Percentiles rank a stretch among this genome's conserved stretches.
phyloP scores from a whole-genome alignment of 2,797 vertebrate genomes.

The Microctenopoma stevenorrisi region DNA sequence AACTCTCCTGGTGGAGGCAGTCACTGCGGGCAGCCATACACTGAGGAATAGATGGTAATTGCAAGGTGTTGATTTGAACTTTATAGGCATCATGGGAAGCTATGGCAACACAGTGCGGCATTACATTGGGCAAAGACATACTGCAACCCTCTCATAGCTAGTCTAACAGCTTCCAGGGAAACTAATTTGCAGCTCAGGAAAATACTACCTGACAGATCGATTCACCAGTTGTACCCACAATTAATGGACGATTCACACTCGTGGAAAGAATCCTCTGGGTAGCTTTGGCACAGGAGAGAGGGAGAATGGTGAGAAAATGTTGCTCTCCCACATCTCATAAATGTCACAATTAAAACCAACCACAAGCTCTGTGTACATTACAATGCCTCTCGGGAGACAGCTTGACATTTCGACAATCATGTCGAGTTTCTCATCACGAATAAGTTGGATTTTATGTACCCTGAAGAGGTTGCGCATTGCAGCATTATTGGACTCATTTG shows the following conservation, averaged over 20 bases:
- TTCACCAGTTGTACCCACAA: slow-evolving; percentile 73
- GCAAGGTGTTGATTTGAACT: slow-evolving; percentile 78
- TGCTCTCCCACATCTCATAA: slow-evolving; percentile 77
- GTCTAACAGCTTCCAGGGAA: slow-evolving; percentile 68
- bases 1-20: slow-evolving; percentile 68
- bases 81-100: slow-evolving; percentile 68
- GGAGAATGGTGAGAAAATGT: slow-evolving; percentile 53
- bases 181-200: slow-evolving; percentile 76
- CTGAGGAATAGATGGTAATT: slow-evolving; percentile 75
- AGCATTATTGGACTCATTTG: slow-evolving; percentile 69
- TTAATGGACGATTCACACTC: slow-evolving; percentile 71
- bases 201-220: slow-evolving; percentile 79
- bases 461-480: slow-evolving; percentile 68
- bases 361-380: slow-evolving; percentile 70
- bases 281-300: slow-evolving; percentile 41
- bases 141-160: slow-evolving; percentile 45
- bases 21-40: slow-evolving; percentile 57
- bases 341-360: slow-evolving; percentile 82
- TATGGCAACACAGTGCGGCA: slow-evolving; percentile 61
- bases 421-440: slow-evolving; percentile 70
- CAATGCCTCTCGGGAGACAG: slow-evolving; percentile 70
- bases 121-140: slow-evolving; percentile 45
- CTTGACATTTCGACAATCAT: slow-evolving; percentile 82
- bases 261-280: slow-evolving; percentile 52
- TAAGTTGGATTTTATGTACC: slow-evolving; percentile 66